Evolutionary conservation across 2,113 vertebrate species (phyloP), one percentile per base, ranked within the genome.

Genomic region (Merops nubicus): DNA sequence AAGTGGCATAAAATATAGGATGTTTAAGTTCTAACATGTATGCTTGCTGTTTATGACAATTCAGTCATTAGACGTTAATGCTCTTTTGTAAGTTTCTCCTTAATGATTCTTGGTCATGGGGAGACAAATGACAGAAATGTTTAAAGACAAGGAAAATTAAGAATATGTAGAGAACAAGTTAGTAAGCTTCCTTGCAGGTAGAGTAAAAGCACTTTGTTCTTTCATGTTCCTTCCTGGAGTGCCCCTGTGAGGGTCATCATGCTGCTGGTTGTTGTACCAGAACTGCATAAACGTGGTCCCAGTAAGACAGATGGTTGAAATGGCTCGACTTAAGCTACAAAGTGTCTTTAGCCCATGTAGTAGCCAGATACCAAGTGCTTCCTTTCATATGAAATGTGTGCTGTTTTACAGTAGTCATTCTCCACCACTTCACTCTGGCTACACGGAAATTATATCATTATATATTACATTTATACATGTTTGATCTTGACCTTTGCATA

Each of bases 401-500:
- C 86, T 62, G 85, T 76, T 26, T 91, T 75, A 40, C 42, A 77
- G 50, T 2, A 2, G n/a, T 77, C 90, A 70, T 85, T 86, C 79
- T 88, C 70, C 8, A 48, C 23, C 15, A 47, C 22, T 83, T 83
- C 70, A 76, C 84, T 69, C 36, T 62, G 50, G 82, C 63, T 83
- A 83, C 42, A 47, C 64, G 74, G 48, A 86, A 88, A 78, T 92
- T 5, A 33, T 86, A 62, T 72, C 43, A 72, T 36, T 78, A 34
- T 88, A 19, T 59, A n/a, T 67, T 62, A 23, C 36, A 29, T 70
- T 69, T 91, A 40, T 84, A 45, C 92, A n/a, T 95, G 95, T 94
- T 94, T 90, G 72, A 90, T 92, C 96, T 89, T 95, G 95, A 95
- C 36, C 64, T 88, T 95, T 91, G 45, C 22, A 20, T 16, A 78